A percentile compares a stretch with the other conserved stretches of the same genome.
These are phyloP conservation scores for Polydrusus tereticollis DNA, from an alignment of 2,888 invertebrate genomes.

Conservation along the genomic window DNA sequence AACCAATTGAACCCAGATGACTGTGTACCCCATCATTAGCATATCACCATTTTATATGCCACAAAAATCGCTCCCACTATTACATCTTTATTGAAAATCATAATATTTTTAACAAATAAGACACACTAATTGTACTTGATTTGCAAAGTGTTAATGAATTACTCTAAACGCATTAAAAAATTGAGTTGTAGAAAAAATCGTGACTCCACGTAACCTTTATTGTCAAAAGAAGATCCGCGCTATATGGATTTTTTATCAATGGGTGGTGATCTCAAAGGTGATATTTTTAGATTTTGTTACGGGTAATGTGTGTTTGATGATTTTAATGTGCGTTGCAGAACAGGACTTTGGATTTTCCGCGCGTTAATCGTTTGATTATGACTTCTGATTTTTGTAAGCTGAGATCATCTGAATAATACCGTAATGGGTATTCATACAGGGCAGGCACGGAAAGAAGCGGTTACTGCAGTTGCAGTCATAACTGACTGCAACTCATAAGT, in stretches of 20 bases:
- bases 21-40: constrained; percentile 5
- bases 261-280: constrained; percentile 44
- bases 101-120: constrained; percentile 28
- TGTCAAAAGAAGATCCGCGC: constrained; percentile 37
- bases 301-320: background rate
- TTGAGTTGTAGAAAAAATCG: constrained; percentile 41
- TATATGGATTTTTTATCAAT: constrained; percentile 41
- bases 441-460: no score
- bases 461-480: no score
- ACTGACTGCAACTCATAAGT: no score
- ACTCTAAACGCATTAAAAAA: constrained; percentile 37
- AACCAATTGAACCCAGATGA: background rate
- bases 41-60: constrained; percentile 13
- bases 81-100: background rate
- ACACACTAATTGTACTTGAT: constrained; percentile 35
- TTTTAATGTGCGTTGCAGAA: constrained; percentile 21
- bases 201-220: constrained; percentile 43
- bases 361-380: background rate
- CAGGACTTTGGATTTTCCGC: constrained; percentile 17
- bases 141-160: constrained; percentile 40
- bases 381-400: background rate
- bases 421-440: no score
- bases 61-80: constrained; percentile 19
- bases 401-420: no score
- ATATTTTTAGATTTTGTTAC: constrained; percentile 36